Conservation (phyloP, 1,140 invertebrate genomes). For the Drosophila kohkoa region DNA sequence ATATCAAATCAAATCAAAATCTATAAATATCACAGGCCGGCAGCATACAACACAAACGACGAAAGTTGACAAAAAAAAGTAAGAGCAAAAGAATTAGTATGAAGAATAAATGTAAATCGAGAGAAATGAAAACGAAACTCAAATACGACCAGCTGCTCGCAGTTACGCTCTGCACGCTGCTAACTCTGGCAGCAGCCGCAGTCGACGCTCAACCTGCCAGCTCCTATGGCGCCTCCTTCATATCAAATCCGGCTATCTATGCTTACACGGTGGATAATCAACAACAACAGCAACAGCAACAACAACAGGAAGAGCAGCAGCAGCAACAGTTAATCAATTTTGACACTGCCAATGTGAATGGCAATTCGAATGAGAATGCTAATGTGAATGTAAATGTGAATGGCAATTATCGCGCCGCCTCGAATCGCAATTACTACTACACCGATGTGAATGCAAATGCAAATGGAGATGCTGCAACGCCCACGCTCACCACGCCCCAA, state of each 20-base stretch:
- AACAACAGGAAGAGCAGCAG: constrained; percentile 19
- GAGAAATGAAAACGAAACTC: constrained; percentile 72
- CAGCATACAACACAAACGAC: constrained; percentile 29
- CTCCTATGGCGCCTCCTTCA: constrained; percentile 72
- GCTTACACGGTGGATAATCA: constrained; percentile 69
- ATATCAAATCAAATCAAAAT: constrained; percentile 55
- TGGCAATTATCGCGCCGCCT: constrained; percentile 45
- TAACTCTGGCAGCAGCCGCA: constrained; percentile 26
- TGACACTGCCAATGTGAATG: constrained; percentile 46
- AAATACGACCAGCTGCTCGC: constrained; percentile 55
- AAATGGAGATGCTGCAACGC: constrained; percentile 24
- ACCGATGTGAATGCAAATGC: constrained; percentile 53
- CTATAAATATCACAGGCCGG: constrained; percentile 60
- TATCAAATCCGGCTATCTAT: constrained; percentile 76
- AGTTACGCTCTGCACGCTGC: constrained; percentile 17
- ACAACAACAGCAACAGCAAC: constrained; percentile 41
- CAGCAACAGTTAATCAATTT: constrained; percentile 63
- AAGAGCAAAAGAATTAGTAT: neutral
- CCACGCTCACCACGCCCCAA: constrained; percentile 43
- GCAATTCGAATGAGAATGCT: constrained; percentile 55
- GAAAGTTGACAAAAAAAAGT: constrained; percentile 26
- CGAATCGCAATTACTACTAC: constrained; percentile 76
- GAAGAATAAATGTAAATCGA: constrained; percentile 22
- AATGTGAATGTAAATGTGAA: constrained; percentile 38
- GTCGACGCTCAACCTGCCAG: constrained; percentile 25